Percentiles rank a stretch among this genome's conserved stretches.
Conservation (phyloP, 2,888 invertebrate species). For the Ceriagrion tenellum region DNA sequence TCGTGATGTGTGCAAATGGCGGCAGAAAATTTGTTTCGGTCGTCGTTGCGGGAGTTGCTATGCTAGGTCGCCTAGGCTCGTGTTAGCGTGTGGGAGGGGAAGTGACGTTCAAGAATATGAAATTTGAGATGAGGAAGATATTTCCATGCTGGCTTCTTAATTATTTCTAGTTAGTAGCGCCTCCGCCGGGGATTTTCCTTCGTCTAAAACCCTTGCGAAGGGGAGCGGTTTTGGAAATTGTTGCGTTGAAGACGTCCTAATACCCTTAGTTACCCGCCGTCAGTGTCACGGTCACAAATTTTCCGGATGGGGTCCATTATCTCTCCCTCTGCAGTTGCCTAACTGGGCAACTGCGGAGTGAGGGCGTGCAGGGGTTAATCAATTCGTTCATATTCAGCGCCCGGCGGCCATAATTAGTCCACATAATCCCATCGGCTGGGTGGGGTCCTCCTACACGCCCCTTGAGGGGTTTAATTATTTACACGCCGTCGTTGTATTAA, state of each 20-base stretch:
- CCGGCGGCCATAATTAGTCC: neutral
- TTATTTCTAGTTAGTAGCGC: neutral
- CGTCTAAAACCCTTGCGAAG: neutral
- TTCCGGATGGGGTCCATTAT: neutral
- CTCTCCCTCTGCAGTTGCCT: neutral
- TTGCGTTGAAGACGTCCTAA: neutral
- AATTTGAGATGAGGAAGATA: neutral
- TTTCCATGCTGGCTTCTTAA: neutral
- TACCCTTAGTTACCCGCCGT: neutral
- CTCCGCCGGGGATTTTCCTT: neutral
- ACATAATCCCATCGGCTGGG: neutral
- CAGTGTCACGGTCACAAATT: neutral
- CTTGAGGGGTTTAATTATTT: neutral
- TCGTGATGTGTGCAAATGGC: neutral
- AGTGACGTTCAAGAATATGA: neutral
- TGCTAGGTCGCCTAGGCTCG: neutral
- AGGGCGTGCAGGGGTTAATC: neutral
- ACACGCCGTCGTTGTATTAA: neutral
- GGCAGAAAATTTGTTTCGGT: neutral
- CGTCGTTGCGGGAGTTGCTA: neutral
- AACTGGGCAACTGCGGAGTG: neutral
- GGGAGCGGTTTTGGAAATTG: neutral
- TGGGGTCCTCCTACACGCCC: neutral
- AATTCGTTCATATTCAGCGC: neutral
- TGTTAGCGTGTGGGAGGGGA: too few species aligned